These are phyloP conservation scores for Cetonia aurata DNA, from an alignment of 2,888 invertebrate species.

Conservation along the genomic window DNA sequence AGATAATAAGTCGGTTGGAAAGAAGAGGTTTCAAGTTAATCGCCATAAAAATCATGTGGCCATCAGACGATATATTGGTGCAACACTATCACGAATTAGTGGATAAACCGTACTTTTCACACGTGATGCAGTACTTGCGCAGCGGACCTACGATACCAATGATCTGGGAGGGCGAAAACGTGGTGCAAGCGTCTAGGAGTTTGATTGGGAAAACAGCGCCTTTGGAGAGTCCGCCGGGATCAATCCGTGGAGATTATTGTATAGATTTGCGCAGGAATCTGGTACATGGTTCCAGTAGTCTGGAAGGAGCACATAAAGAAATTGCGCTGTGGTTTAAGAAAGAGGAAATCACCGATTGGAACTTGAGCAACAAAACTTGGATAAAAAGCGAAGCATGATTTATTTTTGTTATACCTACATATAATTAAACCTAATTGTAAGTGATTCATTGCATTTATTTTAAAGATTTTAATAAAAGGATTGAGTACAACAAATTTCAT, in stretches of 20 bases:
- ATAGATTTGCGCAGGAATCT: constrained; percentile 94
- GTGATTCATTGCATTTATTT: no score
- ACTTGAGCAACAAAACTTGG: constrained; percentile 80
- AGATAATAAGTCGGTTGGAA: constrained; percentile 93
- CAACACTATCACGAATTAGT: constrained; percentile 93
- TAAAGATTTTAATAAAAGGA: no score
- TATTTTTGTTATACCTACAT: neutral
- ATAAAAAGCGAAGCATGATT: constrained; percentile 9
- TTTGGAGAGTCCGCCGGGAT: constrained; percentile 91
- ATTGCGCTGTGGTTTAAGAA: constrained; percentile 92
- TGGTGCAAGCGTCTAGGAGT: constrained; percentile 90
- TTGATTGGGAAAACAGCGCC: constrained; percentile 98
- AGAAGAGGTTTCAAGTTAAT: constrained; percentile 94
- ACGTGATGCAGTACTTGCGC: constrained; percentile 70
- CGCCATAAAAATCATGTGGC: constrained; percentile 90
- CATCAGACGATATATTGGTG: constrained; percentile 82
- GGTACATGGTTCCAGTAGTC: constrained; percentile 93
- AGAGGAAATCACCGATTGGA: constrained; percentile 83
- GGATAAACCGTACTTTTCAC: constrained; percentile 89
- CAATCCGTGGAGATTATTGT: constrained; percentile 94
- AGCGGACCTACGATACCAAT: constrained; percentile 91
- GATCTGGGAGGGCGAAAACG: constrained; percentile 95
- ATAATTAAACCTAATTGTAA: no score
- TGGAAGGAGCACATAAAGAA: constrained; percentile 93
- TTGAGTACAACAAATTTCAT: no score